Conservation (phyloP, 2,888 invertebrate species). For the Andrena hattorfiana region DNA sequence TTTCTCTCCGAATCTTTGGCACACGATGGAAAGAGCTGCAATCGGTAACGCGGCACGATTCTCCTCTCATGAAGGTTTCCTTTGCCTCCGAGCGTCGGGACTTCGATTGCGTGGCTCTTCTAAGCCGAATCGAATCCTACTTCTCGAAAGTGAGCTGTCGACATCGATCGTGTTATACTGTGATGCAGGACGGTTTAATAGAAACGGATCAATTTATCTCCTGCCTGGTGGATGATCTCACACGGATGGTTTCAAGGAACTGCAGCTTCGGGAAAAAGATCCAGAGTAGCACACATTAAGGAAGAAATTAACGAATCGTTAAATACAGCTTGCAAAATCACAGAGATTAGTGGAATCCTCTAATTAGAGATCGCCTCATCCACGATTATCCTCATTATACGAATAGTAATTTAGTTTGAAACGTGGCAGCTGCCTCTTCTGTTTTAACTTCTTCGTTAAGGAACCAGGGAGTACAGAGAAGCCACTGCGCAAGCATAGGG, state of each 20-base stretch:
- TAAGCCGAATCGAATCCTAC: neutral
- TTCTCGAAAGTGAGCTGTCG: neutral
- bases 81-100: neutral
- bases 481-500: slow-evolving; percentile 19
- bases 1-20: slow-evolving; percentile 61
- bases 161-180: neutral
- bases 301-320: no score
- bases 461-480: neutral
- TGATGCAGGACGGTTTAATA: slow-evolving; percentile 8
- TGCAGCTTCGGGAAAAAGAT: slow-evolving; percentile 22
- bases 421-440: no score
- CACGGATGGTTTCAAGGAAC: neutral
- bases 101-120: neutral
- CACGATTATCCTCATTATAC: no score
- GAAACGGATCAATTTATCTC: slow-evolving; percentile 1
- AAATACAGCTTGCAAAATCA: no score
- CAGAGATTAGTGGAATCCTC: no score
- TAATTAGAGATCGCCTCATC: no score
- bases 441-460: neutral
- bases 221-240: neutral
- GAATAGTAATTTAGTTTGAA: no score
- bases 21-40: slow-evolving; percentile 25
- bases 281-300: neutral
- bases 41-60: slow-evolving; percentile 38
- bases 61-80: neutral